These are phyloP conservation scores for Cyphotilapia sp. DNA, from an alignment of 2,113 vertebrate genomes.

Conservation along the genomic window DNA sequence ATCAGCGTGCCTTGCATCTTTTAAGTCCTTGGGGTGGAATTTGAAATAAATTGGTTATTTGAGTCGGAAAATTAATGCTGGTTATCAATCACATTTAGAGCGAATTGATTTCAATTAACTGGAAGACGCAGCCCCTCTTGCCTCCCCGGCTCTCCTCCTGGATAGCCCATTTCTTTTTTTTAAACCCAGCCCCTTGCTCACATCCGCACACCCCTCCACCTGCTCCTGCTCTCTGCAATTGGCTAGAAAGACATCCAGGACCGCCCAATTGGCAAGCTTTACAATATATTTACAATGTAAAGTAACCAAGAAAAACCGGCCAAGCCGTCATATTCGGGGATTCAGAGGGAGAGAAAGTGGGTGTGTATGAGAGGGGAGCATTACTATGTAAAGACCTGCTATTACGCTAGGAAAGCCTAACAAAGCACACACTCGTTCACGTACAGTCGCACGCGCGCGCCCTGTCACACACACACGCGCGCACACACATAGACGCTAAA, in stretches of 20 bases:
- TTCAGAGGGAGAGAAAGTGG: not conserved
- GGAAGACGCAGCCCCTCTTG: not conserved
- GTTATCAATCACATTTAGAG: conserved; percentile 52
- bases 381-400: conserved; percentile 48
- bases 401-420: conserved; percentile 14
- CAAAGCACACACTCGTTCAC: conserved; percentile 3
- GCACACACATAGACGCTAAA: conserved; percentile 5
- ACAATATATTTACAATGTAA: conserved; percentile 59
- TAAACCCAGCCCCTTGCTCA: conserved; percentile 28
- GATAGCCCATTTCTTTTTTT: not conserved
- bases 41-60: conserved; percentile 29
- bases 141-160: not conserved
- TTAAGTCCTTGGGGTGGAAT: not conserved
- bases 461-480: not conserved
- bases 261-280: conserved; percentile 34
- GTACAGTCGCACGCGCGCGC: not conserved
- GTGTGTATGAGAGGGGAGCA: not conserved
- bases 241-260: conserved; percentile 22
- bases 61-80: conserved; percentile 23
- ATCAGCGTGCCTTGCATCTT: not conserved
- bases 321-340: not conserved
- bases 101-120: conserved; percentile 45
- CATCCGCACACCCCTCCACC: conserved; percentile 27
- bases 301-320: conserved; percentile 59
- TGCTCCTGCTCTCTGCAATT: conserved; percentile 45